Base-by-base conservation (phyloP, 1,140 invertebrate genomes). In the Magallana ariakensis region DNA sequence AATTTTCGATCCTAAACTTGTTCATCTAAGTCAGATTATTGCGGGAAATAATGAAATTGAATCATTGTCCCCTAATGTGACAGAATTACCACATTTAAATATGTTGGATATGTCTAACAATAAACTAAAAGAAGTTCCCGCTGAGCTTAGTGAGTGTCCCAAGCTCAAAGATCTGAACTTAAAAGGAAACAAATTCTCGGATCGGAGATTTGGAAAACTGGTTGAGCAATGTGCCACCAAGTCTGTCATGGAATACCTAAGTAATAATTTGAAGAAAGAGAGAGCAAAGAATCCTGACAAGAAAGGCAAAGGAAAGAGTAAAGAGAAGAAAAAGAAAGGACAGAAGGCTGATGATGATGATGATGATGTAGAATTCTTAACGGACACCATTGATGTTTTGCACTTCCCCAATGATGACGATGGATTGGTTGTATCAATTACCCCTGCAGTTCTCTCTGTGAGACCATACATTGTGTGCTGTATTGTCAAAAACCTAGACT, bases 401-500 rank as follows among this genome's bases (percentile, higher is more conserved):
- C 96, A 96, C 92, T 95, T 96, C 53, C 87, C 89, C 6, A 92
- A 94, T 82, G 96, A 94, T 80, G 96, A 96, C 60, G 93, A 95
- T 16, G 95, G 95, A 11, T 89, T 95, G 10, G 93, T 95, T 62
- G 95, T 97, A 0, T 95, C 95, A 91, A 95, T 96, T 3, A 95
- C 94, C 0, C 95, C 96, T 84, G 91, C 95, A 88, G 96, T 97
- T 0, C 95, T 91, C 88, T 93, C 91, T 83, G 95, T 97, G 11
- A 94, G 97, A 87, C 96, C 96, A 6, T 96, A 96, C 91, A 96
- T 98, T 85, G 94, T 97, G 9, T 96, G 96, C 90, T 97, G 97
- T 93, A 95, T 97, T 56, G 94, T 98, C 1, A 95, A 95, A 86
- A 95, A 96, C 89, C 90, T 97, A 6, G 94, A 95, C 80, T 96